Conservation (phyloP, 2,888 invertebrate genomes). For the Laspeyria flexula region DNA sequence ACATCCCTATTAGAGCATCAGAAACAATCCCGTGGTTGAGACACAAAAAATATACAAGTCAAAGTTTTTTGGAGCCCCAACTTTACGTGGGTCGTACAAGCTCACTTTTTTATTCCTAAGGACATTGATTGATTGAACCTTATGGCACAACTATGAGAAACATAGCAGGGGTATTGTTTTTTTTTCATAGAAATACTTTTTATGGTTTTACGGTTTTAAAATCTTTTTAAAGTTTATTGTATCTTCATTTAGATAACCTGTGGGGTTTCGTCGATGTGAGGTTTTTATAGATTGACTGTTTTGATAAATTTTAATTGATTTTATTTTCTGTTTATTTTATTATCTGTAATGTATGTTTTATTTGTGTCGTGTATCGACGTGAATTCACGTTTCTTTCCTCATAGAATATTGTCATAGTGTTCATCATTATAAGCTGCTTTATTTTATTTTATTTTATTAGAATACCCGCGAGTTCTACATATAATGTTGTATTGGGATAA, state of each 20-base stretch:
- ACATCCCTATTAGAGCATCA: slow-evolving; percentile 66
- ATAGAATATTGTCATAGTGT: no score
- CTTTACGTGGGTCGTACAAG: slow-evolving; percentile 82
- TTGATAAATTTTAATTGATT: slow-evolving; percentile 19
- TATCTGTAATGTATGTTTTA: background rate
- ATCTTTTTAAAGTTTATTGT: slow-evolving; percentile 72
- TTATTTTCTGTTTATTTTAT: background rate
- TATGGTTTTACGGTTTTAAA: slow-evolving; percentile 53
- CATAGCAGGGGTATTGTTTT: slow-evolving; percentile 76
- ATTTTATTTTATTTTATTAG: no score
- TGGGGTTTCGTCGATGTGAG: slow-evolving; percentile 46
- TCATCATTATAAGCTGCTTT: no score
- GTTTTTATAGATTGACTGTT: slow-evolving; percentile 26
- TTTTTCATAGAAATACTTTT: slow-evolving; percentile 58
- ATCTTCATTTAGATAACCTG: slow-evolving; percentile 76
- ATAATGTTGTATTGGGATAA: no score
- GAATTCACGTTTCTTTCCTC: no score
- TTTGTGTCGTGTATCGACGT: no score
- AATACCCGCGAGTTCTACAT: no score
- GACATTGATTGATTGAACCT: slow-evolving; percentile 85
- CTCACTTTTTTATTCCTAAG: slow-evolving; percentile 77
- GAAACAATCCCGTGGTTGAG: slow-evolving; percentile 69
- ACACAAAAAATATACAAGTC: slow-evolving; percentile 73
- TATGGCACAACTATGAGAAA: slow-evolving; percentile 79
- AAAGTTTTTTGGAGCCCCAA: slow-evolving; percentile 74